Percentiles rank a stretch among this genome's conserved stretches.
These are phyloP conservation scores for Cotesia chilonis DNA, from an alignment of 1,140 invertebrate species.

Conservation along the genomic window DNA sequence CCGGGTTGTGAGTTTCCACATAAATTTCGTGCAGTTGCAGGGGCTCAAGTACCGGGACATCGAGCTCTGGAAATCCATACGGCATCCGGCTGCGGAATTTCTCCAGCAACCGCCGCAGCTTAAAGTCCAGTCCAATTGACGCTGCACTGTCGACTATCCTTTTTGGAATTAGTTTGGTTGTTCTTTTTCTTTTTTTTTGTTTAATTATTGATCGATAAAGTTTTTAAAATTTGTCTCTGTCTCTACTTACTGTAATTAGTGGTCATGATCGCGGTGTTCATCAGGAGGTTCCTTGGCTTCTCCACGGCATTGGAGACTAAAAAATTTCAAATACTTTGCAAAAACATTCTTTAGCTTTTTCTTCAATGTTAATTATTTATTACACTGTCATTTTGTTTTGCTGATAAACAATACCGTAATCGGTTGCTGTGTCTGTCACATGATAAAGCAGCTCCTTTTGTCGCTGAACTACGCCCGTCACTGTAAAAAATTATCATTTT, in stretches of 20 bases:
- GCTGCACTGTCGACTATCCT: constrained; percentile 61
- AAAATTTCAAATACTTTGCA: constrained; percentile 16
- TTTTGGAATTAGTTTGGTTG: constrained; percentile 50
- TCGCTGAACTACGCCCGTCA: constrained; percentile 47
- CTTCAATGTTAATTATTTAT: constrained; percentile 14
- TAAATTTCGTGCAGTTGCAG: constrained; percentile 48
- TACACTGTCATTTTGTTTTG: constrained; percentile 8
- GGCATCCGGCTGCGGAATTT: constrained; percentile 57
- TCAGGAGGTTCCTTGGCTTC: constrained; percentile 54
- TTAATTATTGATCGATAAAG: constrained; percentile 4
- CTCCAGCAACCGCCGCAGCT: constrained; percentile 56
- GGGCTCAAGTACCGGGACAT: constrained; percentile 56
- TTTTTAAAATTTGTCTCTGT: not conserved
- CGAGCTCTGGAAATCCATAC: constrained; percentile 57
- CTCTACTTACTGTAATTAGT: constrained; percentile 58
- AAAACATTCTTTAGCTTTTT: constrained; percentile 22
- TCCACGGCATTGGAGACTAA: constrained; percentile 57
- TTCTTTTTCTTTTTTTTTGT: not conserved
- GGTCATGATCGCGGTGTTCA: constrained; percentile 57
- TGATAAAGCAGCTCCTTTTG: constrained; percentile 51
- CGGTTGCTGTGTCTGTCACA: constrained; percentile 48
- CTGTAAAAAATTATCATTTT: constrained; percentile 36
- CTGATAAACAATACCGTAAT: constrained; percentile 44
- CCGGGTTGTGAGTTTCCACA: constrained; percentile 51
- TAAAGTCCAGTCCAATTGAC: constrained; percentile 59